These are phyloP conservation scores for Machimus rusticus DNA, from an alignment of 2,888 invertebrate species.

Conservation along the genomic window DNA sequence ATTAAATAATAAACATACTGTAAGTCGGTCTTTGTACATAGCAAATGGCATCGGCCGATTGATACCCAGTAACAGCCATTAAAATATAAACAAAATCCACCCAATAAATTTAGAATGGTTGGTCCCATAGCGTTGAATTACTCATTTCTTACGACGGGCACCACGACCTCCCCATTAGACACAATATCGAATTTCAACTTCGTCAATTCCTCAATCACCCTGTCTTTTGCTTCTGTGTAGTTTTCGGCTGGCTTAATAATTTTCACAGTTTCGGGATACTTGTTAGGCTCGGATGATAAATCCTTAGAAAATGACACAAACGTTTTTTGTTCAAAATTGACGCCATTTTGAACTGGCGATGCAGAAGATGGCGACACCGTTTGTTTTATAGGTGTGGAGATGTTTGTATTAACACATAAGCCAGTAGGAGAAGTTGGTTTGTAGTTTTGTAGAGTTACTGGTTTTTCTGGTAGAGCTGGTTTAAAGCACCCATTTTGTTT, in stretches of 20 bases:
- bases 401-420: not conserved
- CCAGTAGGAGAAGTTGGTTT: not conserved
- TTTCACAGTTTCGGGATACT: slow-evolving; percentile 59
- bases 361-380: not conserved
- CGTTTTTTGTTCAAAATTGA: slow-evolving; percentile 57
- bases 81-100: not conserved
- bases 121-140: not conserved
- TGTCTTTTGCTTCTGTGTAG: slow-evolving; percentile 45
- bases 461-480: not conserved
- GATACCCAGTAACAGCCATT: not conserved
- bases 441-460: not conserved
- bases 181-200: slow-evolving; percentile 61
- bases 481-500: not conserved
- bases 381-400: not conserved
- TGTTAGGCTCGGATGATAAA: slow-evolving; percentile 56
- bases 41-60: not conserved
- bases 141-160: slow-evolving; percentile 53
- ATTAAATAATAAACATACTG: not conserved
- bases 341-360: slow-evolving; percentile 48
- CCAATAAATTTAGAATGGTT: not conserved
- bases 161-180: slow-evolving; percentile 55
- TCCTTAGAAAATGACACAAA: slow-evolving; percentile 60
- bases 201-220: slow-evolving; percentile 54
- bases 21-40: slow-evolving; percentile 31
- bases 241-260: slow-evolving; percentile 48